These are phyloP conservation scores for Rhinogobio ventralis DNA, from an alignment of 2,797 vertebrate genomes.

Conservation along the genomic window DNA sequence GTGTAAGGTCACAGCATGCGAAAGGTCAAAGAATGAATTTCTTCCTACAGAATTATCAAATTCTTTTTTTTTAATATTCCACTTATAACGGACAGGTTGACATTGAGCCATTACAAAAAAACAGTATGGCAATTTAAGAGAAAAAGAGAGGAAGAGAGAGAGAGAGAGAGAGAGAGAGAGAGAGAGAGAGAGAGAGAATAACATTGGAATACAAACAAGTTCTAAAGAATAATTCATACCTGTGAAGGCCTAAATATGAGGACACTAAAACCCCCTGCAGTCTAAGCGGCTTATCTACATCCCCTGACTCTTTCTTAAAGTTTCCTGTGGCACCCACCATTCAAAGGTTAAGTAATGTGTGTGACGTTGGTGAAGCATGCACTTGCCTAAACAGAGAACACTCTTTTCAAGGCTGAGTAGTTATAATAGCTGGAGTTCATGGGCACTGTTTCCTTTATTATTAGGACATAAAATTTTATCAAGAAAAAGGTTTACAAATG, in stretches of 20 bases:
- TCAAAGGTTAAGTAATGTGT: constrained; percentile 28
- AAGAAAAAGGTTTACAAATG: not conserved
- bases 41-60: not conserved
- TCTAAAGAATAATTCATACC: not conserved
- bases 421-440: constrained; percentile 22
- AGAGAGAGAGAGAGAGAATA: not conserved
- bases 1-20: constrained; percentile 4
- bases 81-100: not conserved
- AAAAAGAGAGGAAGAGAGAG: not conserved
- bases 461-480: not conserved
- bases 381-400: constrained; percentile 42
- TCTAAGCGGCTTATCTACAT: constrained; percentile 19
- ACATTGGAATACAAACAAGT: not conserved
- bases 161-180: too few species aligned
- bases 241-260: not conserved
- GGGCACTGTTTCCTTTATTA: constrained; percentile 19
- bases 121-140: not conserved
- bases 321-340: constrained; percentile 33
- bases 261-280: not conserved
- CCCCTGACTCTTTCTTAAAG: constrained; percentile 18
- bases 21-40: constrained; percentile 4
- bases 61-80: not conserved
- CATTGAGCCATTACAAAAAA: constrained; percentile 14
- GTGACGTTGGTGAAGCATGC: constrained; percentile 23
- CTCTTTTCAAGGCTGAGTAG: constrained; percentile 41